Base-by-base conservation (phyloP, 2,113 vertebrate species). In the Labeo rohita region DNA sequence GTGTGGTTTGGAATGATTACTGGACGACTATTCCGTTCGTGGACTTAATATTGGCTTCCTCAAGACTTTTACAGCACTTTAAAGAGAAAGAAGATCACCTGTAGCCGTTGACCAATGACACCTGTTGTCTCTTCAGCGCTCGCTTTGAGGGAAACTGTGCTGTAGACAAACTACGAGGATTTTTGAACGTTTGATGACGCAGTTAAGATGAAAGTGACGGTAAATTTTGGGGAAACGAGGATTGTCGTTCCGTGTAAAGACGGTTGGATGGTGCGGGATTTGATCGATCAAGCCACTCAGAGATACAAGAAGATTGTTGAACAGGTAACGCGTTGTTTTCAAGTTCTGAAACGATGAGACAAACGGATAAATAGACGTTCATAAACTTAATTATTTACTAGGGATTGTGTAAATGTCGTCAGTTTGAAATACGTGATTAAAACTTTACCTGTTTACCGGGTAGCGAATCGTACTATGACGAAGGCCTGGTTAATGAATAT, bases 181-280 rank as follows among this genome's bases (percentile, higher is more conserved):
- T 49, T 6, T 68, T 79, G 2, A 59, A 82, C 45, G 18, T 78
- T 43, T 3, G 6, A 73, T 80, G 77, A 80, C n/a, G 80, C 47
- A 6, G 74, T 28, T 1, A 90, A 72, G 72, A 98, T 98, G 97
- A 98, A 98, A 92, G 97, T 98, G 45, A 98, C 96, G 0, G 97
- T 98, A 18, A 97, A 93, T 75, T 98, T 98, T 88, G 96, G 96
- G 81, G 89, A 92, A 89, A 98, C 96, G 0, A 90, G 94, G 3
- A 96, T 98, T 87, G 97, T 98, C 84, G 97, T 98, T 59, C 97
- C 97, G 78, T 98, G 97, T 87, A 97, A 96, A 90, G 91, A 94
- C 61, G 95, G 92, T 49, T 96, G 95, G 95, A 95, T 93, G 6
- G 96, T 98, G 6, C 91, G 95, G 87, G 97, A 97, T 85, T 91